phyloP scores from a whole-genome alignment of 2,888 invertebrate species.

The Marasmarcha lunaedactyla region DNA sequence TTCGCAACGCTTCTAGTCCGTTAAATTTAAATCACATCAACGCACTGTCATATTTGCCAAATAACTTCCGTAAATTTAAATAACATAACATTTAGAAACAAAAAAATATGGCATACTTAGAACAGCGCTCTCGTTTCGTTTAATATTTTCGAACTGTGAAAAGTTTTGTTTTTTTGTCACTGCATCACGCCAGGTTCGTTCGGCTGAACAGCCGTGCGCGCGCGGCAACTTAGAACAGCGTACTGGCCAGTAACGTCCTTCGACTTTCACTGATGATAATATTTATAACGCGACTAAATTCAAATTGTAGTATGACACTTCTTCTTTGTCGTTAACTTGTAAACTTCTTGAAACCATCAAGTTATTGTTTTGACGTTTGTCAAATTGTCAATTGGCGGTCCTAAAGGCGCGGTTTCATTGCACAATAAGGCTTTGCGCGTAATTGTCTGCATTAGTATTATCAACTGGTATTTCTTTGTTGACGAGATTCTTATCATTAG shows the following conservation, averaged over 20 bases:
- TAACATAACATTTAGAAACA: conserved; percentile 8
- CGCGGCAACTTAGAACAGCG: conserved; percentile 24
- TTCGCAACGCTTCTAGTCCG: conserved; percentile 25
- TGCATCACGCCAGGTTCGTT: conserved; percentile 17
- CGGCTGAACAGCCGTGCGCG: conserved; percentile 19
- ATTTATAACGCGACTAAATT: conserved; percentile 22
- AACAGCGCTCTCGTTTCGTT: conserved; percentile 28
- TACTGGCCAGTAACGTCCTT: conserved; percentile 47
- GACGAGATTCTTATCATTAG: conserved; percentile 20
- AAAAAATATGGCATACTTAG: conserved; percentile 51
- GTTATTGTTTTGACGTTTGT: conserved; percentile 4
- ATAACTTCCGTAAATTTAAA: conserved; percentile 22
- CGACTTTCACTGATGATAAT: conserved; percentile 58
- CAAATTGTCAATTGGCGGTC: neutral
- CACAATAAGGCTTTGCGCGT: conserved; percentile 16
- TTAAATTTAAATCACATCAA: conserved; percentile 31
- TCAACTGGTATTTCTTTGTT: conserved; percentile 1
- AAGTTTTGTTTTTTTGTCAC: conserved; percentile 17
- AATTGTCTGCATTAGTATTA: conserved; percentile 1
- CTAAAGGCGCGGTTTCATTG: conserved; percentile 21
- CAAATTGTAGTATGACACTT: neutral
- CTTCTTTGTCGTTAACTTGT: neutral
- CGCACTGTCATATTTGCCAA: conserved; percentile 7
- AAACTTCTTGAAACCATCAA: neutral
- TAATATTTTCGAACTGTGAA: conserved; percentile 6